Evolutionary conservation across 2,113 vertebrate species (phyloP).

Genomic region (Chascanopsetta lugubris): DNA sequence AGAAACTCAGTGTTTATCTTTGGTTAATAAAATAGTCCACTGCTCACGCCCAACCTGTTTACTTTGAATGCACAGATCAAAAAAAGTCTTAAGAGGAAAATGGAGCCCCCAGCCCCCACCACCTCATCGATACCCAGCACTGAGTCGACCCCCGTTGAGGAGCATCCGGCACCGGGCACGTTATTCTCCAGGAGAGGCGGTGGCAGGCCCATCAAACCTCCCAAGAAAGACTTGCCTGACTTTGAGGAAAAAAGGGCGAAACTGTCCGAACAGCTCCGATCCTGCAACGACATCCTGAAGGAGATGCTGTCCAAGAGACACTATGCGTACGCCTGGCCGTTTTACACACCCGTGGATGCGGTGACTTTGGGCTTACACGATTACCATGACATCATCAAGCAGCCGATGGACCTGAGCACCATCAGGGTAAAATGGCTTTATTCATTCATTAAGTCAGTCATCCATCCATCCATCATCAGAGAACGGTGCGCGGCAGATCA

Average conservation of each 20-base stretch:
- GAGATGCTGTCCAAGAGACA: conserved; percentile 92
- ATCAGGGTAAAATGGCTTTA: conserved; percentile 83
- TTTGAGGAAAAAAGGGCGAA: conserved; percentile 66
- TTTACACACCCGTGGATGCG: conserved; percentile 84
- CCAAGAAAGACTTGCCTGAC: conserved; percentile 76
- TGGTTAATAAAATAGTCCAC: background rate
- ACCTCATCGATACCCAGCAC: conserved; percentile 63
- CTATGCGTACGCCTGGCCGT: conserved; percentile 87
- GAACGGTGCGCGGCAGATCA: background rate
- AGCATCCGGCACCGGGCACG: conserved; percentile 67
- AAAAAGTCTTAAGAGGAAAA: conserved; percentile 89
- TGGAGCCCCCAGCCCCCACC: conserved; percentile 81
- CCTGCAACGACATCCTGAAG: conserved; percentile 86
- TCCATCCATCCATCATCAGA: no score
- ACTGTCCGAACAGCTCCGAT: conserved; percentile 80
- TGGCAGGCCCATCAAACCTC: conserved; percentile 74
- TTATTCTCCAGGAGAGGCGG: conserved; percentile 64
- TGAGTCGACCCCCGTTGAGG: conserved; percentile 56
- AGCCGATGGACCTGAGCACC: conserved; percentile 87
- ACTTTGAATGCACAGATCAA: conserved; percentile 74
- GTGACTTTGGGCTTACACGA: conserved; percentile 78
- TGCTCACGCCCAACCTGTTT: background rate
- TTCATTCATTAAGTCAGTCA: no score
- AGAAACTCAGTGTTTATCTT: background rate
- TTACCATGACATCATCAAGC: conserved; percentile 83